Conservation (phyloP, 2,797 vertebrate genomes). For the Dermochelys coriacea region DNA sequence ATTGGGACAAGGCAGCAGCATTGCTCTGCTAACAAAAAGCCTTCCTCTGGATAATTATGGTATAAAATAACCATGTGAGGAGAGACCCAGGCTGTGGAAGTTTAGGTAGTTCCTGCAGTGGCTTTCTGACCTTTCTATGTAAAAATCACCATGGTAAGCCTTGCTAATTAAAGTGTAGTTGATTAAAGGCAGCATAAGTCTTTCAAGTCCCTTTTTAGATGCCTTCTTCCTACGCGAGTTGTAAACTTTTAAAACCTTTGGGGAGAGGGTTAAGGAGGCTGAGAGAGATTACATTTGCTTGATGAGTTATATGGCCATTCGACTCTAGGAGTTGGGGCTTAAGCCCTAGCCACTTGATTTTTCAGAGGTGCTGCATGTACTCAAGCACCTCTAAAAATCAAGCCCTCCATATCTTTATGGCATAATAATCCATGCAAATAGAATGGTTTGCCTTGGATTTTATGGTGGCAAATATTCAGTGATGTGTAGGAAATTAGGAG, state of each 20-base stretch:
- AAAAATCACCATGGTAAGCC: neutral
- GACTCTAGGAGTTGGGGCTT: neutral
- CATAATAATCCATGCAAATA: neutral
- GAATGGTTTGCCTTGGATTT: neutral
- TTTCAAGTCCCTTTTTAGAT: neutral
- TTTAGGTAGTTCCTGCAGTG: neutral
- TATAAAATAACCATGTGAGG: neutral
- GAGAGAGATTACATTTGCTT: neutral
- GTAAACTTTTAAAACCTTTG: neutral
- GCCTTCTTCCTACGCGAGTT: neutral
- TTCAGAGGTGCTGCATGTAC: neutral
- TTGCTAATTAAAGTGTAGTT: neutral
- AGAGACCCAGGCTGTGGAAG: neutral
- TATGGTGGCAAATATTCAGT: neutral
- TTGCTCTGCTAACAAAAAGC: neutral
- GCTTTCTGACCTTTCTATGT: slow-evolving; percentile 14
- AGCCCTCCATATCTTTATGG: neutral
- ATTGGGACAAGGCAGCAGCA: neutral
- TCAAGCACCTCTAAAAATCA: neutral
- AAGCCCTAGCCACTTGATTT: neutral
- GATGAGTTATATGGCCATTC: neutral
- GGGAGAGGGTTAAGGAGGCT: neutral
- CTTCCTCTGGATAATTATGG: neutral
- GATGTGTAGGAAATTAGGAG: neutral
- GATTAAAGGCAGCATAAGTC: neutral